Base-by-base conservation (phyloP, 2,797 vertebrate species). In the Myotis myotis region DNA sequence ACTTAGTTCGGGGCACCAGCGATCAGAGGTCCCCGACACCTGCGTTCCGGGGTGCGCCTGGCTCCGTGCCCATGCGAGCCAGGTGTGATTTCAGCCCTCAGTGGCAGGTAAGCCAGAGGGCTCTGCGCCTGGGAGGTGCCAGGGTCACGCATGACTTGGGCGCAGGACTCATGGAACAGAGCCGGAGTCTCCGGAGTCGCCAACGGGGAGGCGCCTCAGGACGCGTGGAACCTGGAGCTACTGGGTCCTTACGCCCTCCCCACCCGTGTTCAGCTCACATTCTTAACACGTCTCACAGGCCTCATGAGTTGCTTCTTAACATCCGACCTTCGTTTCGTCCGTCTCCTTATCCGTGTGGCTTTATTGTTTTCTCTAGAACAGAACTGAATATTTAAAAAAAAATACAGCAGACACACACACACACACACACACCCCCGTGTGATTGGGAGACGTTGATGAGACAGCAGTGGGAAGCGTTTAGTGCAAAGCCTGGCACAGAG, bases 31-130 rank as follows among this genome's bases (percentile, higher is more conserved):
- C 60, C 49, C 38, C 0, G 2, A 44, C 8, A 22, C 74, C 38
- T 44, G 41, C 51, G 17, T 17, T 60, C n/a, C 30, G 41, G 51
- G 51, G 17, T 19, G 16, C 3, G 0, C 2, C 0, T 0, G 16
- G 23, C 36, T 23, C 55, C 0, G 1, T 8, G 16, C 41, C 53
- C 22, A 3, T 9, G 41, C 6, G 41, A 0, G 6, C 41, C 41
- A 44, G 41, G 41, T 4, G 41, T 4, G 25, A 47, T 20, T 80
- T 28, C 1, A 15, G n/a, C 11, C 1, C 60, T 38, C 33, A 51
- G 23, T 7, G 30, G 19, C 22, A 12, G 51, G 62, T 1, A 30
- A 47, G 51, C 81, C 16, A 19, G 28, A 30, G 49, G 53, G 0
- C 3, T 57, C 28, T 25, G 41, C 22, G 2, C 25, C 25, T 25